Evolutionary conservation across 37 sponge, comb jelly and placozoan species (phyloP), one percentile per base, ranked within the genome.

Genomic region (Dysidea cf. avara): DNA sequence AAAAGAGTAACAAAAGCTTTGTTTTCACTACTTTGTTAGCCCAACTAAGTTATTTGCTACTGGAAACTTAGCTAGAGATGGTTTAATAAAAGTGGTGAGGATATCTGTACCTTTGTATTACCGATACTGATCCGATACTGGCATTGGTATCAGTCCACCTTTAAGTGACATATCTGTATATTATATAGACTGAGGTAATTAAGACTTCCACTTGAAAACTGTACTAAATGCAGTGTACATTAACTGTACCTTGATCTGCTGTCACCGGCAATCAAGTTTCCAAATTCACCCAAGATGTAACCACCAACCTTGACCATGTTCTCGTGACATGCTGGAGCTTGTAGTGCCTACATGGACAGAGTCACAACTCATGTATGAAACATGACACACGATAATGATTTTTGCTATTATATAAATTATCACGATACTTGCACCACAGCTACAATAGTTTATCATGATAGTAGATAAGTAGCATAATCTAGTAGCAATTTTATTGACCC

Each of bases 291-390:
- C 43, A 96, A 54, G 43, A 96, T 84, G 70, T 96, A 96, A 0
- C 86, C 93, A 14, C 97, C 97, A 22, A 96, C 97, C 57, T 96
- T 96, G 38, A 96, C 77, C 97, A 96, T 96, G 69, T 86, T 96
- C 72, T 96, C 97, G 35, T 96, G 97, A 78, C 97, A 96, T 11
- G 97, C 87, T n/a, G 97, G 91, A 34, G 97, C 97, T 79, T 96
- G 97, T 20, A 96, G 78, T 0, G 97, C 86, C 95, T 94, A 59
- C 11, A 17, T 18, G n/a, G 37, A 32, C 18, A 35, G 30, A 21
- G 13, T 21, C 64, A 74, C 16, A 24, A 38, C 21, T 11, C 7
- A 14, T 34, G 22, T 9, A 17, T 35, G 67, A 74, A 68, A 28
- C 64, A n/a, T n/a, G n/a, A n/a, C n/a, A n/a, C n/a, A 17, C 24